phyloP scores from a whole-genome alignment of 2,888 invertebrate species.

The Troides oblongomaculatus region DNA sequence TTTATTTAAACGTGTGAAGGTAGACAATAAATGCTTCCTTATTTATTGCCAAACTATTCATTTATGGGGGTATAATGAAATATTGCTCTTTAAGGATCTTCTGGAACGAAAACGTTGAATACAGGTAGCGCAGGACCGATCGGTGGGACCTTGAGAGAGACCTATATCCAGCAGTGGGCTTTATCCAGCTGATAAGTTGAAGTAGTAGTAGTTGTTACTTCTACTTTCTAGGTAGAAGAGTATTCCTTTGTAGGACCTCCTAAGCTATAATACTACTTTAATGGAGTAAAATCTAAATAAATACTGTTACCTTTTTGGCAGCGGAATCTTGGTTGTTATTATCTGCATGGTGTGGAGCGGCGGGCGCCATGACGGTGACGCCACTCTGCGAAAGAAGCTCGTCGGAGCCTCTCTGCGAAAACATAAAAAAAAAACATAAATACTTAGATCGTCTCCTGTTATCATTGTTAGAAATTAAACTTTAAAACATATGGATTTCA shows the following conservation, averaged over 20 bases:
- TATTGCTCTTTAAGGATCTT: too few relatives aligned
- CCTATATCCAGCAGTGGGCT: too few relatives aligned
- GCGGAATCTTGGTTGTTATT: constrained; percentile 96
- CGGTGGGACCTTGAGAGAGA: too few relatives aligned
- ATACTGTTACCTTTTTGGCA: constrained; percentile 92
- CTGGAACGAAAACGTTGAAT: too few relatives aligned
- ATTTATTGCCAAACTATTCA: too few relatives aligned
- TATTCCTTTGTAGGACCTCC: too few relatives aligned
- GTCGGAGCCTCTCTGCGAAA: constrained; percentile 95
- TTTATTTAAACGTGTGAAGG: neutral
- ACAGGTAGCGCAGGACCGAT: too few relatives aligned
- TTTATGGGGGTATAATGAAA: too few relatives aligned
- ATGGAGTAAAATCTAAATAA: neutral
- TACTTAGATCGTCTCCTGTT: neutral
- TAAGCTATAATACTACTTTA: neutral
- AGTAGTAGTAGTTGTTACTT: neutral
- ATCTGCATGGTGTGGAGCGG: constrained; percentile 93
- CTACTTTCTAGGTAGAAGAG: too few relatives aligned
- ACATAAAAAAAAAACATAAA: constrained; percentile 31
- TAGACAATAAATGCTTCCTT: too few relatives aligned
- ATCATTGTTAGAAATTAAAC: neutral
- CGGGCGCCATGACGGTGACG: constrained; percentile 95
- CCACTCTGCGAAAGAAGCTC: constrained; percentile 97
- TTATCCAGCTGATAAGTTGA: neutral
- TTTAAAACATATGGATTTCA: neutral